Conservation (phyloP, 2,797 vertebrate species). For the Argentina silus region DNA sequence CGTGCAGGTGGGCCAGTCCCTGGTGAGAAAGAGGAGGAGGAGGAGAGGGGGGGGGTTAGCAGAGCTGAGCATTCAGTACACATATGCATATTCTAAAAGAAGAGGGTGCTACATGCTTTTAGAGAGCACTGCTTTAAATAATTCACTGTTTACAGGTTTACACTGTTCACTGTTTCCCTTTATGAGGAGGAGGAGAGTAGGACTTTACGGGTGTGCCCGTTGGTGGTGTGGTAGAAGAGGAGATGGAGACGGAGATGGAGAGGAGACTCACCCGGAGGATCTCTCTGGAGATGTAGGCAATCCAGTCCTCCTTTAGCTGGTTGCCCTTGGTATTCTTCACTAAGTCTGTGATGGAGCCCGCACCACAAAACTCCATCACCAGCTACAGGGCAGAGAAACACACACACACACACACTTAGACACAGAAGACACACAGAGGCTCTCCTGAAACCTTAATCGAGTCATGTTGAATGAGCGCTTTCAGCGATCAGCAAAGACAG, state of each 20-base stretch:
- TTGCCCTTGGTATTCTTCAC: slow-evolving; percentile 94
- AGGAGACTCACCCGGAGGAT: slow-evolving; percentile 83
- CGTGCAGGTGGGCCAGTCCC: slow-evolving; percentile 94
- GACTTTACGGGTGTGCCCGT: too few relatives aligned
- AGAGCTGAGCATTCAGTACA: not conserved
- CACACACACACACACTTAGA: not conserved
- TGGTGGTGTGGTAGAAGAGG: not conserved
- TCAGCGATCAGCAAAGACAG: too few relatives aligned
- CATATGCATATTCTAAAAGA: not conserved
- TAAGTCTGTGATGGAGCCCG: slow-evolving; percentile 90
- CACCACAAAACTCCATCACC: slow-evolving; percentile 94
- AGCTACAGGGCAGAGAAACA: slow-evolving; percentile 63
- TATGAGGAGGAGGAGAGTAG: too few relatives aligned
- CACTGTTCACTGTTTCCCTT: too few relatives aligned
- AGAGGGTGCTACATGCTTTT: not conserved
- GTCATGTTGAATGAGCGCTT: too few relatives aligned
- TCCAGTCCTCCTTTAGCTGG: slow-evolving; percentile 89
- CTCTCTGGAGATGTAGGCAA: slow-evolving; percentile 91
- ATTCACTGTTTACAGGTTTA: too few relatives aligned
- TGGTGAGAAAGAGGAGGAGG: slow-evolving; percentile 43
- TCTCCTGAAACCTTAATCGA: too few relatives aligned
- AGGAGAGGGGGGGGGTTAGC: not conserved
- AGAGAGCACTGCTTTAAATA: not conserved
- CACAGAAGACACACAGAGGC: slow-evolving; percentile 51
- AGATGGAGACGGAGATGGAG: not conserved